phyloP scores from a whole-genome alignment of 2,797 vertebrate genomes.

The Gadopsis marmoratus region DNA sequence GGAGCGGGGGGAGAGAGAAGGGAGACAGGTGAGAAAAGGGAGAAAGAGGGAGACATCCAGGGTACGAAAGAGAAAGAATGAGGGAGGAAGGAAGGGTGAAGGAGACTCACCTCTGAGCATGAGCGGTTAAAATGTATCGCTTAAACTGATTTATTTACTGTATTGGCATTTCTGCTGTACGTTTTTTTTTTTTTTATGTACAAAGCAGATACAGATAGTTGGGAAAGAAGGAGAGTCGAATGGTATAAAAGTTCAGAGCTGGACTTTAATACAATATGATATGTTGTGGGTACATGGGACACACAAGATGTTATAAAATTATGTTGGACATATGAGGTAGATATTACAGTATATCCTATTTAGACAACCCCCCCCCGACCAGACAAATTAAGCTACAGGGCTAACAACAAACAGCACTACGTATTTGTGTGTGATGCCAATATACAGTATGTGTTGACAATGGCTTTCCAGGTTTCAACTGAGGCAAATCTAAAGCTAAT shows the following conservation, averaged over 20 bases:
- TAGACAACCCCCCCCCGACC: not conserved
- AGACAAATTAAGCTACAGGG: slow-evolving; percentile 18
- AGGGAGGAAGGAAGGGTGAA: slow-evolving; percentile 58
- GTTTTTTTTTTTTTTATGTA: slow-evolving; percentile 14
- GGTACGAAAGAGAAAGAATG: slow-evolving; percentile 40
- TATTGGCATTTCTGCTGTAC: slow-evolving; percentile 22
- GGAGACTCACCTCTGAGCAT: slow-evolving; percentile 55
- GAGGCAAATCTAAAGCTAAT: slow-evolving; percentile 56
- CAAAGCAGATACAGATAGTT: slow-evolving; percentile 36
- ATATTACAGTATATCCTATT: not conserved
- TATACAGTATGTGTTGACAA: slow-evolving; percentile 27
- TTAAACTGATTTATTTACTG: slow-evolving; percentile 45
- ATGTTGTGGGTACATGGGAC: slow-evolving; percentile 4
- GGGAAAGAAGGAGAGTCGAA: slow-evolving; percentile 19
- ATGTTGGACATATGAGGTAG: slow-evolving; percentile 3
- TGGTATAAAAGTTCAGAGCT: slow-evolving; percentile 23
- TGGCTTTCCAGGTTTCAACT: slow-evolving; percentile 36
- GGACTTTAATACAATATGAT: slow-evolving; percentile 1
- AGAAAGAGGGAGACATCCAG: slow-evolving; percentile 52
- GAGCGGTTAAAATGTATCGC: slow-evolving; percentile 34
- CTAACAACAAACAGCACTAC: slow-evolving; percentile 27
- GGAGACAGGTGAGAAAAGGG: slow-evolving; percentile 67
- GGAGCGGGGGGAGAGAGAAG: slow-evolving; percentile 40
- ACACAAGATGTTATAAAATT: not conserved
- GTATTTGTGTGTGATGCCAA: slow-evolving; percentile 13